These are phyloP conservation scores for Ennomos fuscantarius DNA, from an alignment of 2,888 invertebrate species.

Conservation along the genomic window DNA sequence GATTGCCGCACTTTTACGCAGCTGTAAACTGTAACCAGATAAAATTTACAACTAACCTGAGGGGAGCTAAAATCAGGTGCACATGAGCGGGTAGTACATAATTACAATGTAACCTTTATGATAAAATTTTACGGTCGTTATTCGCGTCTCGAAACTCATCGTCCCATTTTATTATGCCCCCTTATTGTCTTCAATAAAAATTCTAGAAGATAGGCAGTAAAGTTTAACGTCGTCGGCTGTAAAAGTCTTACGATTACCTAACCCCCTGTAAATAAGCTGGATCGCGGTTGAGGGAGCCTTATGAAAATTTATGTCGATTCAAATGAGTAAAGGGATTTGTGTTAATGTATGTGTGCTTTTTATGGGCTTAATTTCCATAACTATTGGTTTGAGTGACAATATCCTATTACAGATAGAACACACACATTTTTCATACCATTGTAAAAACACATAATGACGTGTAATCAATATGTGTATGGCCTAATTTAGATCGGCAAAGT, in stretches of 20 bases:
- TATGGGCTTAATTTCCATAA: slow-evolving; percentile 13
- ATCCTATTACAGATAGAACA: too few relatives aligned
- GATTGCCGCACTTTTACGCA: slow-evolving; percentile 5
- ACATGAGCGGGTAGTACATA: slow-evolving; percentile 26
- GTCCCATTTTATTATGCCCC: slow-evolving; percentile 71
- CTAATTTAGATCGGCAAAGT: too few relatives aligned
- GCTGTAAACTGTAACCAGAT: slow-evolving; percentile 31
- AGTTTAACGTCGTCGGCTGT: slow-evolving; percentile 63
- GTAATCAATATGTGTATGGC: too few relatives aligned
- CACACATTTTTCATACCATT: too few relatives aligned
- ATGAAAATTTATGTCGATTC: slow-evolving; percentile 28
- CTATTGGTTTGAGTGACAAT: not conserved
- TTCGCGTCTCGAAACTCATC: slow-evolving; percentile 41
- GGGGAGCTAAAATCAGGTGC: slow-evolving; percentile 30
- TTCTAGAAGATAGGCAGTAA: slow-evolving; percentile 71
- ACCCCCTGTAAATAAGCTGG: slow-evolving; percentile 44
- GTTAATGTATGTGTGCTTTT: slow-evolving; percentile 14
- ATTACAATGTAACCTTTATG: slow-evolving; percentile 46
- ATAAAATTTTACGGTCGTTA: slow-evolving; percentile 46
- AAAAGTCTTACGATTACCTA: slow-evolving; percentile 59
- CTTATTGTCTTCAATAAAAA: slow-evolving; percentile 81
- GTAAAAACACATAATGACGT: not conserved
- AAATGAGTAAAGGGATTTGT: slow-evolving; percentile 23
- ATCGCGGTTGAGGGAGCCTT: slow-evolving; percentile 41
- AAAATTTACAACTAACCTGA: slow-evolving; percentile 29